These are phyloP conservation scores for Cryptosula pallasiana DNA, from an alignment of 2,888 invertebrate genomes.

Conservation along the genomic window DNA sequence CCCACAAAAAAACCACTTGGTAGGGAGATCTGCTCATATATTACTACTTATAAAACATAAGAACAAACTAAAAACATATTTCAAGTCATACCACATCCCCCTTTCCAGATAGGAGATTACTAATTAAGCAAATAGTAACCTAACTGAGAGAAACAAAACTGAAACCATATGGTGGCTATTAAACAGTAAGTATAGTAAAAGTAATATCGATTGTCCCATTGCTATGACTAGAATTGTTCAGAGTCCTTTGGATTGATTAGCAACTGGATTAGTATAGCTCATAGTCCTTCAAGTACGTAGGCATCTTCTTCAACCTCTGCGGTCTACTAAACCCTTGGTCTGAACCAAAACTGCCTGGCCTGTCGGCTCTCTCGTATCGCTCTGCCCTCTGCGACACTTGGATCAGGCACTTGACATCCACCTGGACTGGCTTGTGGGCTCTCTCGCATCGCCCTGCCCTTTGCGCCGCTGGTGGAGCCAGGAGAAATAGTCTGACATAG, in stretches of 20 bases:
- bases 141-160: too few relatives aligned
- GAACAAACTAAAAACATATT: too few relatives aligned
- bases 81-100: too few relatives aligned
- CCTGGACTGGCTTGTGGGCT: constrained; percentile 1
- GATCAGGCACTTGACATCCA: neutral
- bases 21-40: too few relatives aligned
- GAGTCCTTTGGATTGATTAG: neutral
- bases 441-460: neutral
- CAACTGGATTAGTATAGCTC: neutral
- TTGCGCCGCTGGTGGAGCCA: neutral
- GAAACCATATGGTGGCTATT: too few relatives aligned
- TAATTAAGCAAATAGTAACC: too few relatives aligned
- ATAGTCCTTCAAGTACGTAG: neutral
- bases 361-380: neutral
- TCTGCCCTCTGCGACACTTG: neutral
- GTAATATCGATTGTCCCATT: neutral
- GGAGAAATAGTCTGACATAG: neutral
- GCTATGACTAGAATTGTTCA: neutral
- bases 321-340: constrained; percentile 1
- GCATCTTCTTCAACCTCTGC: neutral
- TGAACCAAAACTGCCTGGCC: neutral
- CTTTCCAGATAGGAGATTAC: too few relatives aligned
- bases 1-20: too few relatives aligned
- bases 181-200: too few relatives aligned
- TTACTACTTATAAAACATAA: too few relatives aligned